These are phyloP conservation scores for Xyrauchen texanus DNA, from an alignment of 2,113 vertebrate genomes.

Conservation along the genomic window DNA sequence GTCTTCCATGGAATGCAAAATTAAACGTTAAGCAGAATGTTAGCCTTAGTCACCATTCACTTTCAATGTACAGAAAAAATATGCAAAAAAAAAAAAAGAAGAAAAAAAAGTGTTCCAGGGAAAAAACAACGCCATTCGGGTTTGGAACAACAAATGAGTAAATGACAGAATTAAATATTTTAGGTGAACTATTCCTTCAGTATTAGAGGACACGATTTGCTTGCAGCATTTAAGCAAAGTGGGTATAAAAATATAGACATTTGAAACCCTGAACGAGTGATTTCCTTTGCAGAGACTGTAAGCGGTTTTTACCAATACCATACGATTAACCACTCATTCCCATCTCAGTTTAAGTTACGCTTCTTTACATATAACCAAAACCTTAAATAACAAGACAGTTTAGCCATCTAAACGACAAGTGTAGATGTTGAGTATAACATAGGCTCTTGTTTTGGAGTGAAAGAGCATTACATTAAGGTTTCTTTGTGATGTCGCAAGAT, in stretches of 20 bases:
- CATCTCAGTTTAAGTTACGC: too few relatives aligned
- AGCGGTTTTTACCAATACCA: slow-evolving; percentile 18
- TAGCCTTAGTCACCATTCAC: too few relatives aligned
- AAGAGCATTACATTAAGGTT: slow-evolving; percentile 79
- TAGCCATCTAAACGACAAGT: not conserved
- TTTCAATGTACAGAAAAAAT: too few relatives aligned
- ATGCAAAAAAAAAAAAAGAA: too few relatives aligned
- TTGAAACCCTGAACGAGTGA: slow-evolving; percentile 74
- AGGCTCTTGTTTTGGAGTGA: slow-evolving; percentile 12
- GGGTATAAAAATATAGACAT: slow-evolving; percentile 79
- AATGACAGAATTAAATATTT: not conserved
- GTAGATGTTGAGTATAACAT: slow-evolving; percentile 37
- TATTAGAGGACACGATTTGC: slow-evolving; percentile 64
- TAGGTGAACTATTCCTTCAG: slow-evolving; percentile 60
- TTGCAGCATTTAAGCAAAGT: slow-evolving; percentile 74
- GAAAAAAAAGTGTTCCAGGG: too few relatives aligned
- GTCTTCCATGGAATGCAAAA: too few relatives aligned
- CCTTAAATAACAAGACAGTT: slow-evolving; percentile 52
- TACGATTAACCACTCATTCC: not conserved
- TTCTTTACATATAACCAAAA: slow-evolving; percentile 3
- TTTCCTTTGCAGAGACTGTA: slow-evolving; percentile 38
- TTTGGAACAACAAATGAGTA: too few relatives aligned
- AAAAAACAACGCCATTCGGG: too few relatives aligned
- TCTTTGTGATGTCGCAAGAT: slow-evolving; percentile 99
- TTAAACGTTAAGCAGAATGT: too few relatives aligned